Evolutionary conservation across 2,888 invertebrate species (phyloP).

Genomic region (Drosophila kanekoi): DNA sequence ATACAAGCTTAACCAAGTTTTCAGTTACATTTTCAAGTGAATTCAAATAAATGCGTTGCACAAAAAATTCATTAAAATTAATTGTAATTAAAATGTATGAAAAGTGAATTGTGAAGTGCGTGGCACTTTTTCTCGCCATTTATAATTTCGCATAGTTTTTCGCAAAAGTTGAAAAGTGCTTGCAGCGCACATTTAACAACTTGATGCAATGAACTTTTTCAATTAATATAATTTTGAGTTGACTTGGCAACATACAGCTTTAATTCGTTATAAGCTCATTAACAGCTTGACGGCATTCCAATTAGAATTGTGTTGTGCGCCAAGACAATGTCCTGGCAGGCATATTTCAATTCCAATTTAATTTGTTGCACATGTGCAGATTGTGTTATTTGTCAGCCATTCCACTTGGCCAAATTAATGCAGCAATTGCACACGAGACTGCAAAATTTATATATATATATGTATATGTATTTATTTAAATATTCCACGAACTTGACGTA

Average conservation of each 20-base stretch:
- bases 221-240: slow-evolving; percentile 20
- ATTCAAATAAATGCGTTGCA: slow-evolving; percentile 66
- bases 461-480: slow-evolving; percentile 21
- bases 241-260: background rate
- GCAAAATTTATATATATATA: slow-evolving; percentile 18
- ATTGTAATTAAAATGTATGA: slow-evolving; percentile 5
- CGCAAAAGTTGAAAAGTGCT: slow-evolving; percentile 24
- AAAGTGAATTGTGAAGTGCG: background rate
- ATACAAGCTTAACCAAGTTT: slow-evolving; percentile 23
- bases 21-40: slow-evolving; percentile 26
- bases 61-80: slow-evolving; percentile 10
- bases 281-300: slow-evolving; percentile 18
- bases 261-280: slow-evolving; percentile 37
- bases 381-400: slow-evolving; percentile 42
- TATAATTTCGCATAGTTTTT: background rate
- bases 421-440: slow-evolving; percentile 30
- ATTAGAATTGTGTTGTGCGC: slow-evolving; percentile 25
- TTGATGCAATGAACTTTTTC: background rate
- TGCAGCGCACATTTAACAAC: slow-evolving; percentile 12
- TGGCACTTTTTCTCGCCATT: background rate
- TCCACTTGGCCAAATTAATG: slow-evolving; percentile 39
- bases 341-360: slow-evolving; percentile 36
- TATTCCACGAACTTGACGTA: slow-evolving; percentile 27
- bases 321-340: slow-evolving; percentile 31
- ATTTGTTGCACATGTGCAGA: slow-evolving; percentile 33